Evolutionary conservation across 2,888 invertebrate species (phyloP), one percentile per base, ranked within the genome.

Genomic region (Diplolepis rosae): DNA sequence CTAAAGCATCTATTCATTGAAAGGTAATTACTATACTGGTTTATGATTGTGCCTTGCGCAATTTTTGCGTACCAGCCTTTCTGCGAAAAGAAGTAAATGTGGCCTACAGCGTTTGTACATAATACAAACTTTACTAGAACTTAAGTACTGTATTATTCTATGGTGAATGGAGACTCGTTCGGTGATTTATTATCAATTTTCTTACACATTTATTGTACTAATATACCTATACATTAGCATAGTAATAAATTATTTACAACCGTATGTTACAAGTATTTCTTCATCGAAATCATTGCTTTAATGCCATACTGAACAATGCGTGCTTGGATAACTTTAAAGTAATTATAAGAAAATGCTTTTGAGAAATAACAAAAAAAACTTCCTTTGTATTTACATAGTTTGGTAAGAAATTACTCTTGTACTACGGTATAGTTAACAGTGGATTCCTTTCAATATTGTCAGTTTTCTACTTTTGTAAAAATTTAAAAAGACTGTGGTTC

Each of bases 241-340:
- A 80, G 83, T 80, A 86, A 87, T 87, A 87, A 87, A 86, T 87
- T 87, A 87, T 87, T 87, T 87, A 87, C 87, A 87, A 81, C 78
- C 77, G 75, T 85, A 84, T 85, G 28, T 71, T 85, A 85, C 83
- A 85, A 32, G 66, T 72, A 75, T 74, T 75, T 76, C 67, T 71
- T 56, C 18, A 65, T 68, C 45, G 51, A 66, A 54, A 51, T 72
- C 65, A 30, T 70, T 65, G 24, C 65, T 69, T 70, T 65, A 72
- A 69, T 48, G 4, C 4, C 22, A 11, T 22, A 48, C 22, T 48
- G 4, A 48, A 48, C 6, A 48, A 22, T 2, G 48, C 15, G 18
- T 22, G 48, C 11, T 22, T 48, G 11, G 48, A 22, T 11, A 48
- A 22, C 11, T 22, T 4, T 11, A 2, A 48, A 48, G 48, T 42